These are phyloP conservation scores for Amazona ochrocephala DNA, from an alignment of 2,797 vertebrate species.

Conservation along the genomic window DNA sequence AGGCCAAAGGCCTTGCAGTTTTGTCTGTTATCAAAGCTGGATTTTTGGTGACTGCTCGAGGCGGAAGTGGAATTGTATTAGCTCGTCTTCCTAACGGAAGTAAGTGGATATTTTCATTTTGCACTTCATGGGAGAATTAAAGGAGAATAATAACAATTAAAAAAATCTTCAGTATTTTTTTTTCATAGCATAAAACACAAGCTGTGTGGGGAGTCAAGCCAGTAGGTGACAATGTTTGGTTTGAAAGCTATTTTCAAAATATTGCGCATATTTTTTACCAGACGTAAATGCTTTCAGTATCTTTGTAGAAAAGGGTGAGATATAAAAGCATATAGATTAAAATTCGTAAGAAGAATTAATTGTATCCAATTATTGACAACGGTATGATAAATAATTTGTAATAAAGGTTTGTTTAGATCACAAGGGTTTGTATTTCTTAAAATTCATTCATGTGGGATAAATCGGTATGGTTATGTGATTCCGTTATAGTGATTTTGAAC, in stretches of 20 bases:
- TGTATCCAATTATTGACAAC: neutral
- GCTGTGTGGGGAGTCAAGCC: neutral
- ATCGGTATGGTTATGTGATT: neutral
- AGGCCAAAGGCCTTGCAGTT: conserved; percentile 93
- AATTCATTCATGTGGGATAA: neutral
- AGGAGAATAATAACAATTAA: neutral
- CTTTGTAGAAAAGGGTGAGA: neutral
- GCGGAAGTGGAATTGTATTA: conserved; percentile 93
- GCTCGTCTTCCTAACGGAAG: conserved; percentile 88
- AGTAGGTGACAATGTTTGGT: neutral
- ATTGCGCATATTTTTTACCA: neutral
- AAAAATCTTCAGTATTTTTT: neutral
- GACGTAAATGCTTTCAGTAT: neutral
- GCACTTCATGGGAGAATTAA: neutral
- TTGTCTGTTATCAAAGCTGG: conserved; percentile 95
- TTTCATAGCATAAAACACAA: neutral
- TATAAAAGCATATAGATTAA: neutral
- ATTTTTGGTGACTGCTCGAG: conserved; percentile 93
- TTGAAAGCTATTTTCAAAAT: neutral
- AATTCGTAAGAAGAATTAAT: neutral
- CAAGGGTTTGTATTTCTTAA: neutral
- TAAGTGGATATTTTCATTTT: conserved; percentile 74
- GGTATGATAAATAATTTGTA: neutral
- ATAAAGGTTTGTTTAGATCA: neutral
- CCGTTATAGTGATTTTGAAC: neutral